Conservation (phyloP, 1,140 invertebrate species). For the Maniola jurtina region DNA sequence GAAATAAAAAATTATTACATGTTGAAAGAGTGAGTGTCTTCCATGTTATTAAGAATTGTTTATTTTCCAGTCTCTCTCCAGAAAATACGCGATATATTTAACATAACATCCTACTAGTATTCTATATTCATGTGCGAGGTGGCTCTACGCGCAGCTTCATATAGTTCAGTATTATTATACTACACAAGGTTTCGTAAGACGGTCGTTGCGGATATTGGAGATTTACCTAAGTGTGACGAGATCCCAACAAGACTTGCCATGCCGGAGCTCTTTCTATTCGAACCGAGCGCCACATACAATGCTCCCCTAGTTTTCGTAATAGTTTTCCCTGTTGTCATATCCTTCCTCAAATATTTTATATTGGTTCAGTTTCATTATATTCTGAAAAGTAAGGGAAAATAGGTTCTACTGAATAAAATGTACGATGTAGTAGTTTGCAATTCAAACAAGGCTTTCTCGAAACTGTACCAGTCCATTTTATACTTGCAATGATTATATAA, state of each 20-base stretch:
- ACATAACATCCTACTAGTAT: background rate
- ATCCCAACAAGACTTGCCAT: conserved; percentile 55
- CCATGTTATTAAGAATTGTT: background rate
- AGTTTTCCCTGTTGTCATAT: conserved; percentile 42
- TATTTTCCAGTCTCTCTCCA: background rate
- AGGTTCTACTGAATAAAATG: background rate
- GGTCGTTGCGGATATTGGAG: conserved; percentile 62
- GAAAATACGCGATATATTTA: background rate
- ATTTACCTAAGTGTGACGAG: conserved; percentile 65
- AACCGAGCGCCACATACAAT: conserved; percentile 43
- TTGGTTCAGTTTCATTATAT: conserved; percentile 2
- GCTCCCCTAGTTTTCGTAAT: conserved; percentile 45
- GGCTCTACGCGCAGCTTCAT: conserved; percentile 17
- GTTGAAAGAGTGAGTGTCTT: background rate
- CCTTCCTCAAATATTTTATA: conserved; percentile 15
- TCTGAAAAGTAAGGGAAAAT: background rate
- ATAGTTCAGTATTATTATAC: conserved; percentile 18
- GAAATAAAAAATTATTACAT: background rate
- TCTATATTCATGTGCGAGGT: background rate
- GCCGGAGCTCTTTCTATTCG: conserved; percentile 44
- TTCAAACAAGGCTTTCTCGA: background rate
- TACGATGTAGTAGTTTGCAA: background rate
- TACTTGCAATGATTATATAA: no score
- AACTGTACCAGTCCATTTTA: no score
- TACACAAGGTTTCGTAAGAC: conserved; percentile 35